Evolutionary conservation across 30 jellyfish, hydroid and myxozoan species (phyloP), one percentile per base, ranked within the genome.

Genomic region (Aurelia sp.): DNA sequence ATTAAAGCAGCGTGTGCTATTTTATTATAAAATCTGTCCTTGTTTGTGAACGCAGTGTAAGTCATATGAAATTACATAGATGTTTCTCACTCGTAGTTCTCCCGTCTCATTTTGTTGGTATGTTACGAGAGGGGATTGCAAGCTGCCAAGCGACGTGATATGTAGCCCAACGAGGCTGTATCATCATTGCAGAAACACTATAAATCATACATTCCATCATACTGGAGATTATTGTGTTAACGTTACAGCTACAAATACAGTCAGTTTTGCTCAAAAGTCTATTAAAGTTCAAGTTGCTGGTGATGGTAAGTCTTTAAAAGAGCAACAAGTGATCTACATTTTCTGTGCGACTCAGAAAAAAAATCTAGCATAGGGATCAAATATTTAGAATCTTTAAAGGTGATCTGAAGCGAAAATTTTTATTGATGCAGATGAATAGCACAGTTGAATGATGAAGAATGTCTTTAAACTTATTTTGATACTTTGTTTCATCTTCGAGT

Each of bases 51-150:
- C 55, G 1, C 55, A 44, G 44, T 6, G 10, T 41, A 44, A 44
- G 9, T 44, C 55, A 44, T 44, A 38, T 38, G 48, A 0, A 9
- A 44, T 44, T 5, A 44, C 9, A 44, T 44, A 15, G 55, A 44
- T 44, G 15, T 44, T 11, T 84, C 66, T 60, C 52, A 4, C 18
- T 24, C 47, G 15, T 44, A 89, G 97, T 40, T 65, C 92, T 0
- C 97, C 97, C 0, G 88, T 89, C 13, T 89, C 97, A 10, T 89
- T 89, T 75, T 89, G 97, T 63, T 89, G 97, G 97, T 89, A 76
- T 27, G 89, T 89, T 18, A 70, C 87, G 11, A 81, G 90, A 72
- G 92, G 90, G 35, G 67, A 78, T 59, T 89, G 97, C 81, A 33
- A 63, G 64, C 48, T 89, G 74, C 92, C 97, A 6, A 82, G 80